Evolutionary conservation across 1,140 invertebrate genomes (phyloP), one percentile per base, ranked within the genome.

Genomic region (Pseudomyrmex pallidus): DNA sequence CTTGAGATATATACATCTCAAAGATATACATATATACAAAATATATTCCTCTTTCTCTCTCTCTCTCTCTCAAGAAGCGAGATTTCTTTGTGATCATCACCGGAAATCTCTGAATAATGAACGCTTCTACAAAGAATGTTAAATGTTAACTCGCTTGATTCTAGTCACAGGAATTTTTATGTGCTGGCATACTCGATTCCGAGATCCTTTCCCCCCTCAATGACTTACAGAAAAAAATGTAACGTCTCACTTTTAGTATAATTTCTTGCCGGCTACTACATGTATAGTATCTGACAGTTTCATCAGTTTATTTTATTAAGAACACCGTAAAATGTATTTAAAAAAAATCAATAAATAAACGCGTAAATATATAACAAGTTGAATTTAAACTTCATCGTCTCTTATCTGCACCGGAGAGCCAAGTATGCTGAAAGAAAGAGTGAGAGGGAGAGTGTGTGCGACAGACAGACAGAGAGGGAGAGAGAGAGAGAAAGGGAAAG

Each of bases 301-400:
- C 2, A 25, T 25, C 25, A 25, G 25, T 94, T 93, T 94, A 94
- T 93, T 94, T 94, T 93, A 91, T 94, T 94, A 92, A 92, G 48
- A 52, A 70, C 63, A 78, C 63, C 35, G 22, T 54, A 25, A 25
- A 66, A 64, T 67, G 48, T 87, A 74, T 85, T 56, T 25, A 25
- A 25, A 25, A 25, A 3, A 25, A 25, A 25, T 25, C 25, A 25
- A 67, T 35, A 87, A 73, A 13, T 67, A 52, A 52, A 74, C 48
- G 35, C 62, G 57, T 83, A 86, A 86, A 2, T 50, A 50, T 50
- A 54, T 72, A 76, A 48, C 70, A 87, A 84, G 61, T 59, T 68
- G 66, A 82, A 74, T 57, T 25, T 67, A 50, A n/a, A 13, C 48
- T 67, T 52, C 64, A 48, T 83, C 25, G 2, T 25, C 25, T 25